Conservation (phyloP, 1,140 invertebrate genomes). For the Himalopsyche phryganea region DNA sequence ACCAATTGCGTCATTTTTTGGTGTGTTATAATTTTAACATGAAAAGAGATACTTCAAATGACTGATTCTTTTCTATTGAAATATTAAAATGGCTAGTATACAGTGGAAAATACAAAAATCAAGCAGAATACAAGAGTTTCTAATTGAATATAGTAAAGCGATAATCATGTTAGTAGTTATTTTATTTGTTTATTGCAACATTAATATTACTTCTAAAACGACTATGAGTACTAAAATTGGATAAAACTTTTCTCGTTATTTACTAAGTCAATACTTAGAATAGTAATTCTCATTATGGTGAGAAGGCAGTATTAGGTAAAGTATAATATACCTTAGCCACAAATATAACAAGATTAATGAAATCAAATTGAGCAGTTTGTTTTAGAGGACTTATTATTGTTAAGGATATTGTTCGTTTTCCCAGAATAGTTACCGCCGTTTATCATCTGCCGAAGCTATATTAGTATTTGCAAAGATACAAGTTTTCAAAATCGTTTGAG, state of each 20-base stretch:
- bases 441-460: not conserved
- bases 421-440: too few species aligned
- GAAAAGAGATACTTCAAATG: too few species aligned
- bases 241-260: conserved; percentile 4
- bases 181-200: not conserved
- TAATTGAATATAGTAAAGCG: not conserved
- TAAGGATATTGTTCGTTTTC: too few species aligned
- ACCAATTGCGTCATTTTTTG: too few species aligned
- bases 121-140: too few species aligned
- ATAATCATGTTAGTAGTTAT: not conserved
- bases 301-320: not conserved
- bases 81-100: too few species aligned
- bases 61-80: too few species aligned
- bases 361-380: not conserved
- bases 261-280: not conserved
- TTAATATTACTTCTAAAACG: not conserved
- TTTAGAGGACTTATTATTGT: too few species aligned
- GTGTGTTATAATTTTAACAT: too few species aligned
- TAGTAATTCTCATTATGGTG: not conserved
- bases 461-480: too few species aligned
- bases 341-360: not conserved
- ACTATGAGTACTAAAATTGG: not conserved
- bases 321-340: not conserved
- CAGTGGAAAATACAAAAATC: too few species aligned
- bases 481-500: too few species aligned